Evolutionary conservation across 2,797 vertebrate genomes (phyloP).

Genomic region (Babyrousa celebensis): DNA sequence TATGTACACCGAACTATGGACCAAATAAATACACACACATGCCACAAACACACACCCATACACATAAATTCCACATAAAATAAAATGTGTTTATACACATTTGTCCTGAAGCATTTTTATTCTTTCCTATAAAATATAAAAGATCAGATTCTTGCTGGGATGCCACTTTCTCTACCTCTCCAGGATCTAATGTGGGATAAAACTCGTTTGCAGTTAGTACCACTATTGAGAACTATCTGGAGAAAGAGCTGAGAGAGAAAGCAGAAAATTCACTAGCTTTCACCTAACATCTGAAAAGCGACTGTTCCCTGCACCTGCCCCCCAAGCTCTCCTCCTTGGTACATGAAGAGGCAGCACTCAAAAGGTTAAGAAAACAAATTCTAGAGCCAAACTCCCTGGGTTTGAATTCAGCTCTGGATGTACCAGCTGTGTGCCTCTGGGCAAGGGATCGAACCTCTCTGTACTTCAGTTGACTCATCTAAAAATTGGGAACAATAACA

Average conservation of each 20-base stretch:
- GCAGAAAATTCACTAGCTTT: too few species aligned
- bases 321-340: neutral
- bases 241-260: neutral
- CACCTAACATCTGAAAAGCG: neutral
- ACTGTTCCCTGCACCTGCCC: neutral
- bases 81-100: neutral
- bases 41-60: neutral
- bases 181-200: neutral
- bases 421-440: neutral
- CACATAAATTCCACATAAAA: slow-evolving; percentile 4
- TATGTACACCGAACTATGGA: neutral
- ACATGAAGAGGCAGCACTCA: neutral
- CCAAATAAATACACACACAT: neutral
- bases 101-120: neutral
- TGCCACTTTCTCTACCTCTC: neutral
- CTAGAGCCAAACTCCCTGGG: neutral
- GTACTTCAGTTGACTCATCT: neutral
- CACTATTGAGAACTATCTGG: neutral
- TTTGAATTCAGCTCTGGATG: neutral
- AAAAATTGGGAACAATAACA: neutral
- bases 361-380: neutral
- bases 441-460: neutral
- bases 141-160: neutral
- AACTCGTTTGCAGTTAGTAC: neutral
- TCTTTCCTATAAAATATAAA: neutral